Base-by-base conservation (phyloP, 2,797 vertebrate species). In the Rhinophrynus dorsalis region DNA sequence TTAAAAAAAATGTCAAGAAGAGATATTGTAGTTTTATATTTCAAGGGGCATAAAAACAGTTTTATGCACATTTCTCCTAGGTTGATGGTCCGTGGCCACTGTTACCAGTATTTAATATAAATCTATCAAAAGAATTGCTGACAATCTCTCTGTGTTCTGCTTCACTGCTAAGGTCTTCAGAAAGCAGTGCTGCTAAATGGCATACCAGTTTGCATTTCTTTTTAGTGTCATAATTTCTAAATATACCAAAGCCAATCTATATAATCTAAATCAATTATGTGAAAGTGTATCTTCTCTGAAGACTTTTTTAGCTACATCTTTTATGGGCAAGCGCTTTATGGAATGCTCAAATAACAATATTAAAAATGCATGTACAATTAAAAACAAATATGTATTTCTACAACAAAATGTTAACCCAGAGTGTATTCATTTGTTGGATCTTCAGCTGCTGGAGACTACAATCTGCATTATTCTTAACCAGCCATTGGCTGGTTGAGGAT, bases 21-120 rank as follows among this genome's bases (percentile, higher is more conserved):
- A 57, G 32, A 57, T 57, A 57, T 38, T 38, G 33, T 13, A 27
- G n/a, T 44, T 60, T 15, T 60, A 37, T 18, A 42, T 42, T 27
- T 27, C 18, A 40, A 58, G 9, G 3, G 10, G 38, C 38, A 60
- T 60, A 27, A 60, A 57, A 55, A 58, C 26, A 35, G 37, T 30
- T 60, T 44, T 60, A 60, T 60, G 57, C 24, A 17, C 26, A 44
- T 60, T 58, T 40, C 9, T 18, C 38, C 38, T 30, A 26, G 24
- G 38, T 30, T 60, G 37, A 60, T 44, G 57, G 38, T 17, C 37
- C 23, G 18, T 60, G 38, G 2, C 35, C 12, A 40, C 11, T 11
- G 55, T 6, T 23, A 58, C 57, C 15, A 26, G 6, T 8, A 6
- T 29, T 60, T 44, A 8, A 29, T 60, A 44, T 40, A 44, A 44